A percentile compares a stretch with the other conserved stretches of the same genome.
Conservation (phyloP, 2,113 vertebrate genomes). For the Scytalopus superciliaris region DNA sequence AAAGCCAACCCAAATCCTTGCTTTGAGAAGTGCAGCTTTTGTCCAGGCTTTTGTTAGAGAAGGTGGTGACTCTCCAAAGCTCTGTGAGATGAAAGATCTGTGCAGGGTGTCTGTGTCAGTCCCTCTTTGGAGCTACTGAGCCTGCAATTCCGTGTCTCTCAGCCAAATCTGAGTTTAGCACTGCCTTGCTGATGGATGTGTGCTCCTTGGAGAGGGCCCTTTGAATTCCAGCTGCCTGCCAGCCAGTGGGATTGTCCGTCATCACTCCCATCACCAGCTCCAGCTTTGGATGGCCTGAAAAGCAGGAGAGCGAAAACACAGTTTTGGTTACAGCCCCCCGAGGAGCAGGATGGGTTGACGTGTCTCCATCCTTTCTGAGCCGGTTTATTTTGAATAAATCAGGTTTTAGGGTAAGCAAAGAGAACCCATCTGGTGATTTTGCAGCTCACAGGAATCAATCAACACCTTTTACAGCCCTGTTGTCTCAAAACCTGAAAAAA, state of each 20-base stretch:
- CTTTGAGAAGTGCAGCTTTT: not conserved
- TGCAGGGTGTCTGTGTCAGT: not conserved
- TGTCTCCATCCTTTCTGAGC: not conserved
- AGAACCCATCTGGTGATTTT: constrained; percentile 1
- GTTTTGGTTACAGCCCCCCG: not conserved
- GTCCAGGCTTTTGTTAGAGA: not conserved
- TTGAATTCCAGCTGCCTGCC: not conserved
- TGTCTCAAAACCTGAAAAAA: not conserved
- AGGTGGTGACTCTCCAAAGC: not conserved
- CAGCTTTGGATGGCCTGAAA: not conserved
- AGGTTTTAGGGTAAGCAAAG: not conserved
- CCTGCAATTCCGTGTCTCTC: not conserved
- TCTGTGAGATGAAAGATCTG: not conserved
- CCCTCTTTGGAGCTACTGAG: not conserved
- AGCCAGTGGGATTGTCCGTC: not conserved
- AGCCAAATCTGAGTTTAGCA: not conserved
- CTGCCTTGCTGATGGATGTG: not conserved
- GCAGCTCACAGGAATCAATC: not conserved
- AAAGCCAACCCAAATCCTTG: not conserved
- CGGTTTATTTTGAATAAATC: not conserved
- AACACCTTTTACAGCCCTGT: not conserved
- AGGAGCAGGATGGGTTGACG: not conserved
- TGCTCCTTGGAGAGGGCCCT: not conserved
- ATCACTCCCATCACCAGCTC: accelerated
- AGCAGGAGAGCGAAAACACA: not conserved